These are phyloP conservation scores for Sciurus carolinensis DNA, from an alignment of 2,797 vertebrate genomes.

Conservation along the genomic window DNA sequence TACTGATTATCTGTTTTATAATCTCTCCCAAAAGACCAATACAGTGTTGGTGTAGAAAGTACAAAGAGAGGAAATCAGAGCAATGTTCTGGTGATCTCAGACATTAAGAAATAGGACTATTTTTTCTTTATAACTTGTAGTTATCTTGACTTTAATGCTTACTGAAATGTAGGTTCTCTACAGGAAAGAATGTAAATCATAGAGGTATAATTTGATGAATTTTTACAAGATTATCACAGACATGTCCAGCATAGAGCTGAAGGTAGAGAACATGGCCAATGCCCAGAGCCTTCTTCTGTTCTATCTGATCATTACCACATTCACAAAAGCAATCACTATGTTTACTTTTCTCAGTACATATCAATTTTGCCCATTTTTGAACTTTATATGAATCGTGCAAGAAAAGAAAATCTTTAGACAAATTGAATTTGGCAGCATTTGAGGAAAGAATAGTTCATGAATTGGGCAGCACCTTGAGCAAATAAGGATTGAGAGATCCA, in stretches of 20 bases:
- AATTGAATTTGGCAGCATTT: background rate
- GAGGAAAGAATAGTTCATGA: background rate
- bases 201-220: background rate
- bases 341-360: background rate
- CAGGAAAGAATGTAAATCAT: background rate
- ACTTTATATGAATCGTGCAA: background rate
- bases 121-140: background rate
- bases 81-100: background rate
- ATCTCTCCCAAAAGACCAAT: slow-evolving; percentile 25
- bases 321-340: background rate
- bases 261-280: background rate
- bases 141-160: slow-evolving; percentile 8
- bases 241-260: background rate
- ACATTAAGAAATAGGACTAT: background rate
- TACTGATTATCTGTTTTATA: slow-evolving; percentile 53
- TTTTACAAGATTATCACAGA: background rate
- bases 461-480: background rate
- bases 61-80: background rate
- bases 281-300: accelerated
- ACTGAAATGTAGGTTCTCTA: background rate
- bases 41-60: background rate
- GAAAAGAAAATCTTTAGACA: background rate
- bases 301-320: background rate
- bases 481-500: background rate
- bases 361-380: background rate